These are phyloP conservation scores for Euglossa dilemma DNA, from an alignment of 1,140 invertebrate genomes.

Conservation along the genomic window DNA sequence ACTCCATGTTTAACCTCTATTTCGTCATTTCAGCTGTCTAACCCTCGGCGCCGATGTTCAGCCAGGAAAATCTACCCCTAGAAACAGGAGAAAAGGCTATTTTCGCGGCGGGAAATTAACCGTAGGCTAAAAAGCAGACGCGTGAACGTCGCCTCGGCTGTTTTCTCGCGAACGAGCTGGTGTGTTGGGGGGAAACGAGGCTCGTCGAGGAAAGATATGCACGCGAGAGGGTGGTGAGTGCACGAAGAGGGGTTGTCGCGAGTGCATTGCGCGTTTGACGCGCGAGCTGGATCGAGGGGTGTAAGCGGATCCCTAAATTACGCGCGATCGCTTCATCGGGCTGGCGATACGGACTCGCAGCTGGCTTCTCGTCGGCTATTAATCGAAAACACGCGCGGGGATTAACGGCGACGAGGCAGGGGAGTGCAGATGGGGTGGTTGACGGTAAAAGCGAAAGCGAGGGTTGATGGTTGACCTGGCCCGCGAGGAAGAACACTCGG, in stretches of 20 bases:
- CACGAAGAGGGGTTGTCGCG: neutral
- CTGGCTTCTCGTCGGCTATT: neutral
- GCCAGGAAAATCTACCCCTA: too few relatives aligned
- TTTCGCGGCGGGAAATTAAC: constrained; percentile 20
- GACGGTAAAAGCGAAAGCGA: too few relatives aligned
- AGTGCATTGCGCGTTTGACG: constrained; percentile 6
- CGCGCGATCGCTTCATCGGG: neutral
- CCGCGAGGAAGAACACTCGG: too few relatives aligned
- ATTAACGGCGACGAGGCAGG: too few relatives aligned
- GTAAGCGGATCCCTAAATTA: neutral
- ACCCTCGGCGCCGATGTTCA: too few relatives aligned
- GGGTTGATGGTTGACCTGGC: too few relatives aligned
- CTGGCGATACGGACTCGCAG: neutral
- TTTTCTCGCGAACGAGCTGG: neutral
- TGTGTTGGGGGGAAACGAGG: neutral
- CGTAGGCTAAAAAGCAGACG: neutral
- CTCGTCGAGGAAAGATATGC: neutral
- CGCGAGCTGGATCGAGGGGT: neutral
- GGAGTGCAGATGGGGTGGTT: too few relatives aligned
- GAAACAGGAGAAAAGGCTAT: neutral
- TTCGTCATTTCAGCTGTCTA: too few relatives aligned
- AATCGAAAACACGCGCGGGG: too few relatives aligned
- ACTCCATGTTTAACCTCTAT: too few relatives aligned
- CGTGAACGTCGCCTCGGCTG: neutral
- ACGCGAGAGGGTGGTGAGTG: neutral